Evolutionary conservation across 2,113 vertebrate species (phyloP), one percentile per base, ranked within the genome.

Genomic region (Hoplias malabaricus): DNA sequence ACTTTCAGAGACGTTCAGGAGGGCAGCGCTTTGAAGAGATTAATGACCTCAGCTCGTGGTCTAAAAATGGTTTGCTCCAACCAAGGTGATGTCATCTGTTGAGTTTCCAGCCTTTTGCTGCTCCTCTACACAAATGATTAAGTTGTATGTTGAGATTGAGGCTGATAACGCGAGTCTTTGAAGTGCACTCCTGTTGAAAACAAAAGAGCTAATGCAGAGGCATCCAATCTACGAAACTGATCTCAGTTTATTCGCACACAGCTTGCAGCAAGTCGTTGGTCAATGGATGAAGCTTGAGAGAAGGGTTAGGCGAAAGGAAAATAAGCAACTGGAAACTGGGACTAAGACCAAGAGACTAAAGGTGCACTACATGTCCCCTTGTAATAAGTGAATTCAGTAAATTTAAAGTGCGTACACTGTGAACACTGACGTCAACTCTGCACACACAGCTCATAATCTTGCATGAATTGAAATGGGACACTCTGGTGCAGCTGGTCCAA

Each of bases 71-170:
- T 43, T 36, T 29, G 16, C 53, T 27, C 63, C 73, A 82, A 62
- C 83, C 81, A 78, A 77, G 31, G 33, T 91, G 88, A 92, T 75
- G 86, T 91, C 80, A 90, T 88, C 59, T 87, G 80, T 88, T 88
- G 76, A 80, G 62, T 70, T 72, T 82, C 48, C 73, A 75, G 11
- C 21, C 66, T 42, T 70, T 38, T n/a, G 33, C 70, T 79, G 31
- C 1, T 57, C 63, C 62, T 50, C 56, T 27, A 65, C 67, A 72
- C 48, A 67, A 48, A 31, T 82, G 67, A 79, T 75, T 53, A 56
- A 71, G 34, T 78, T 61, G 19, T 63, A 34, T 62, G 21, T 42
- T 36, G 29, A 54, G 57, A 21, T 36, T 4, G 34, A 62, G 40
- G 50, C 69, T 42, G 80, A 68, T 77, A 76, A 73, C n/a, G 62